Conservation (phyloP, 64 coral and sea anemone genomes). For the Anthopleura sola region DNA sequence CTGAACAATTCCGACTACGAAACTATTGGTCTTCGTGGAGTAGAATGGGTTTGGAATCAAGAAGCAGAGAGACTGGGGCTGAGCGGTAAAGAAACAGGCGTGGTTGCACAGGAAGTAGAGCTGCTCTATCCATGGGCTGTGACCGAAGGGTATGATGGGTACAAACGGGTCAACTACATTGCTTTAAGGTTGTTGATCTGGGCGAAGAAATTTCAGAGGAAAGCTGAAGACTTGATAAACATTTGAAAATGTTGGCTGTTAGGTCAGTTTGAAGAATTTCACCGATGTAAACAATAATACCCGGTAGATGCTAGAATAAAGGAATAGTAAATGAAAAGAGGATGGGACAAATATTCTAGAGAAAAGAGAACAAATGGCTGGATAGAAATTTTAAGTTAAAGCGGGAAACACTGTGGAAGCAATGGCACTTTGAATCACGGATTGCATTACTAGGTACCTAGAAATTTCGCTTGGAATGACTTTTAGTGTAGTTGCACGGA, state of each 20-base stretch:
- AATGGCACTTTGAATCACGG: background rate
- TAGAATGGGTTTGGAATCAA: conserved; percentile 65
- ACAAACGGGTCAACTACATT: conserved; percentile 25
- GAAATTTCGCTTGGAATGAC: too few relatives aligned
- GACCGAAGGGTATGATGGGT: conserved; percentile 25
- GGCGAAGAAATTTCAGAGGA: too few relatives aligned
- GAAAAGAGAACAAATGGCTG: too few relatives aligned
- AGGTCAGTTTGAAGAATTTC: too few relatives aligned
- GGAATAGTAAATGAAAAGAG: too few relatives aligned
- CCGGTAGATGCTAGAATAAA: too few relatives aligned
- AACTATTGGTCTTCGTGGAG: conserved; percentile 38
- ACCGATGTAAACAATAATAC: too few relatives aligned
- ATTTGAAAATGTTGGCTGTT: too few relatives aligned
- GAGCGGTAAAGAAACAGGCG: conserved; percentile 30
- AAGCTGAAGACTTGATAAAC: too few relatives aligned
- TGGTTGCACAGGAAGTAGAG: conserved; percentile 62
- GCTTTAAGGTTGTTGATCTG: background rate
- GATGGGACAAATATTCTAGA: too few relatives aligned
- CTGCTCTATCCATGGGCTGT: conserved; percentile 47
- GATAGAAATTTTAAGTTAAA: conserved; percentile 31
- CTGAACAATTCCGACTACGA: conserved; percentile 29
- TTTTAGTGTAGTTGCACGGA: too few relatives aligned
- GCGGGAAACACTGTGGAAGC: conserved; percentile 39
- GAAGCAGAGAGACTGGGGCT: conserved; percentile 41
- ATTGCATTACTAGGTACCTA: too few relatives aligned